Percentiles rank a stretch among this genome's conserved stretches.
phyloP scores from a whole-genome alignment of 2,797 vertebrate genomes.

The Bradypus variegatus region DNA sequence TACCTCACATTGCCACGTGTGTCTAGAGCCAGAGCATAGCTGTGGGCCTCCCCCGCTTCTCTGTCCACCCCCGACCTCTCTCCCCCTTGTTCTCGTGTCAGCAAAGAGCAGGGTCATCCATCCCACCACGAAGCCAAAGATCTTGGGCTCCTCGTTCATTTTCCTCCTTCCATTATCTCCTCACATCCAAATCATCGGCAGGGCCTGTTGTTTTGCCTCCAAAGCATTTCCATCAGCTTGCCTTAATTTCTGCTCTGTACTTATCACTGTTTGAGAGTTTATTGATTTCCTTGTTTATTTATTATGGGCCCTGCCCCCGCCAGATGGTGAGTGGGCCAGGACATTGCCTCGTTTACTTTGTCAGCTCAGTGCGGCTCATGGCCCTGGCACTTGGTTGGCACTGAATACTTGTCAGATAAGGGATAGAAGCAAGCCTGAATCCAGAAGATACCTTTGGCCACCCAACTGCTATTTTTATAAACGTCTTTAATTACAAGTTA shows the following conservation, averaged over 20 bases:
- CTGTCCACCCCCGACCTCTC: background rate
- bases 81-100: background rate
- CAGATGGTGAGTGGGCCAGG: background rate
- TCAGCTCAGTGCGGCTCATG: no score
- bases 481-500: background rate
- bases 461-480: background rate
- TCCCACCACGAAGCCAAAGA: background rate
- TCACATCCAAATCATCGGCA: background rate
- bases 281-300: background rate
- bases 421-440: background rate
- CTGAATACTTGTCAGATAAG: background rate
- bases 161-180: background rate
- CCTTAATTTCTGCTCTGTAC: background rate
- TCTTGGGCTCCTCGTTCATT: background rate
- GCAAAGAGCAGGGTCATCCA: background rate
- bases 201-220: no score
- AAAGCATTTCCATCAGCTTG: no score
- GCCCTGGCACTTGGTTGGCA: background rate
- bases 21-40: background rate
- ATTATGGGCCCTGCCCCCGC: no score
- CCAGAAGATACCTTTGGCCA: background rate
- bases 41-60: background rate
- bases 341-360: background rate
- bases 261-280: background rate
- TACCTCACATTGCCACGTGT: accelerated